phyloP scores from a whole-genome alignment of 2,113 vertebrate genomes.

The Monopterus albus region DNA sequence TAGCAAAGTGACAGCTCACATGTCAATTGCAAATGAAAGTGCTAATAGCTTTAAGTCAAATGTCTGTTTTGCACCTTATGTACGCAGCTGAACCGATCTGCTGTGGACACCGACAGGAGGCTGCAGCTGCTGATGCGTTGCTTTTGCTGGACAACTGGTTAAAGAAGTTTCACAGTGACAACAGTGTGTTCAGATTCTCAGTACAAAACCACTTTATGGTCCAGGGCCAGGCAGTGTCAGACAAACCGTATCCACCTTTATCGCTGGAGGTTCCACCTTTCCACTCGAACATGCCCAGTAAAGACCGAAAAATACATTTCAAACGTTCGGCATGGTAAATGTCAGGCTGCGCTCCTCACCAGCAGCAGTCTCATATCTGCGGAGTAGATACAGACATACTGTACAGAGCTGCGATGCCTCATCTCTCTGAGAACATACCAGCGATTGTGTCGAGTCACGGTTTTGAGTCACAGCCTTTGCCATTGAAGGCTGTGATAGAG shows the following conservation, averaged over 20 bases:
- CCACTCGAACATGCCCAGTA: neutral
- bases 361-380: neutral
- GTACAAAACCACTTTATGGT: neutral
- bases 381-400: neutral
- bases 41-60: no score
- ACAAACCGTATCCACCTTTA: neutral
- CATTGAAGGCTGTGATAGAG: conserved; percentile 25
- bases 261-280: no score
- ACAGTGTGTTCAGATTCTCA: neutral
- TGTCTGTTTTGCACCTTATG: neutral
- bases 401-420: neutral
- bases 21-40: no score
- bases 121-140: conserved; percentile 42
- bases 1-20: no score
- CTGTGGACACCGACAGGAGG: neutral
- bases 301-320: no score
- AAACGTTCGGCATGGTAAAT: no score
- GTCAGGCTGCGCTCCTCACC: neutral
- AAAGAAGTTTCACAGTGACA: conserved; percentile 25
- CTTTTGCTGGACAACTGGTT: conserved; percentile 16
- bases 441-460: conserved; percentile 30
- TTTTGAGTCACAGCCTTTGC: conserved; percentile 4
- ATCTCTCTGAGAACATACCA: conserved; percentile 13
- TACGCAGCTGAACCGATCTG: neutral
- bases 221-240: neutral